phyloP scores from a whole-genome alignment of 2,113 vertebrate species.

The Hystrix brachyura region DNA sequence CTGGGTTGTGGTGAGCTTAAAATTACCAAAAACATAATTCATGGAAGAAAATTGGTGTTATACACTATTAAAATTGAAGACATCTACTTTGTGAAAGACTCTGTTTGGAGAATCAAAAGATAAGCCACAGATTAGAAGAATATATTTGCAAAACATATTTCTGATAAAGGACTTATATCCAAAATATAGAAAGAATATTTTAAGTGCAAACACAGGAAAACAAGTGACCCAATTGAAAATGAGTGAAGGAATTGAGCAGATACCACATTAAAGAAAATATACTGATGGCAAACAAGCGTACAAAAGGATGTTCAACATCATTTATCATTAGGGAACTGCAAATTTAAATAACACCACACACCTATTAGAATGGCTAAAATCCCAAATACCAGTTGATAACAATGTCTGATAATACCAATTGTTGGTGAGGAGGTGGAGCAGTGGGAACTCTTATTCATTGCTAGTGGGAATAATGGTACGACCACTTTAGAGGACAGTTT shows the following conservation, averaged over 20 bases:
- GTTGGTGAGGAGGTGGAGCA: not conserved
- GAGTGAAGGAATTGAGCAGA: constrained; percentile 15
- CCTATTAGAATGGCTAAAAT: constrained; percentile 17
- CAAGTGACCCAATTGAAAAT: constrained; percentile 16
- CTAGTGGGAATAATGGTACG: not conserved
- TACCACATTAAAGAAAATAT: not conserved
- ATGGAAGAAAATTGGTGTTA: constrained; percentile 29
- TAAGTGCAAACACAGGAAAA: constrained; percentile 48
- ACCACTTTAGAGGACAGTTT: not conserved
- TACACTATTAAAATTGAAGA: constrained; percentile 44
- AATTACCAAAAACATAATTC: not conserved
- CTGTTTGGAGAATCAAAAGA: not conserved
- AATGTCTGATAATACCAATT: not conserved
- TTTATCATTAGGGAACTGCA: constrained; percentile 4
- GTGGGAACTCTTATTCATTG: not conserved
- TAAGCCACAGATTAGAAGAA: not conserved
- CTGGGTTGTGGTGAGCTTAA: not conserved
- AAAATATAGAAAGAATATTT: constrained; percentile 33
- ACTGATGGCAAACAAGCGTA: not conserved
- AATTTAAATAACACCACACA: constrained; percentile 8
- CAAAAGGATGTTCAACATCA: not conserved
- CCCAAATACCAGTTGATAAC: not conserved
- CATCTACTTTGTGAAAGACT: constrained; percentile 39
- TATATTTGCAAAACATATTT: not conserved
- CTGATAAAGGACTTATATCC: not conserved